Evolutionary conservation across 1,140 invertebrate species (phyloP), one percentile per base, ranked within the genome.

Genomic region (Heterodera schachtii): DNA sequence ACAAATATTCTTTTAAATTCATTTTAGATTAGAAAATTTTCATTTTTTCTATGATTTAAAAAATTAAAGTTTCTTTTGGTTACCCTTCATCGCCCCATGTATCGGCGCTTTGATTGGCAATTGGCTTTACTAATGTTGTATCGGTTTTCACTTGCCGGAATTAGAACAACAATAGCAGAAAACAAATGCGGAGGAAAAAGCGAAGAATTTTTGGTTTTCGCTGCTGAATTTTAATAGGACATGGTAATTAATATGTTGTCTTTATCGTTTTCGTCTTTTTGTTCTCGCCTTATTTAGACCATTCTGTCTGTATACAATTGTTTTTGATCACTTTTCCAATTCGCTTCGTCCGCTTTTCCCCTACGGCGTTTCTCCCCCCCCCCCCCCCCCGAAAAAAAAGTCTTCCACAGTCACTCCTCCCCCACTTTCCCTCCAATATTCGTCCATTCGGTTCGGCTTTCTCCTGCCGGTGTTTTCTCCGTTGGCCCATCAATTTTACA

Each of bases 41-140:
- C 31, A 31, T 1, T 31, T 31, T 31, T n/a, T n/a, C n/a, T 31
- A 31, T 31, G 31, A 31, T 31, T 52, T 8, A 6, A 52, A 52
- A 31, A 77, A 86, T 66, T 80, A 78, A 19, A 86, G 82, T 49
- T 90, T 86, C 69, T 90, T 90, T 74, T 89, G 89, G 85, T 86
- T 88, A 43, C 89, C 89, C 11, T 77, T 90, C 44, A 60, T 90
- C 69, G 89, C 86, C 3, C 88, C 88, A 13, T 73, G 90, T 31
- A 76, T 90, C 64, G 88, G 88, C 11, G 86, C 82, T 19, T 60
- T 85, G 19, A 71, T 90, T 21, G 88, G 89, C n/a, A 81, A 84
- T 8, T 89, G 86, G 85, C 66, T 84, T 60, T 90, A 90, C 70
- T 82, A 84, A 64, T 47, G 82, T 16, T 76, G 87, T 19, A 76